Percentiles rank a stretch among this genome's conserved stretches.
Evolutionary conservation across 37 sponge, comb jelly and placozoan genomes (phyloP).

Genomic region (Spongilla lacustris): DNA sequence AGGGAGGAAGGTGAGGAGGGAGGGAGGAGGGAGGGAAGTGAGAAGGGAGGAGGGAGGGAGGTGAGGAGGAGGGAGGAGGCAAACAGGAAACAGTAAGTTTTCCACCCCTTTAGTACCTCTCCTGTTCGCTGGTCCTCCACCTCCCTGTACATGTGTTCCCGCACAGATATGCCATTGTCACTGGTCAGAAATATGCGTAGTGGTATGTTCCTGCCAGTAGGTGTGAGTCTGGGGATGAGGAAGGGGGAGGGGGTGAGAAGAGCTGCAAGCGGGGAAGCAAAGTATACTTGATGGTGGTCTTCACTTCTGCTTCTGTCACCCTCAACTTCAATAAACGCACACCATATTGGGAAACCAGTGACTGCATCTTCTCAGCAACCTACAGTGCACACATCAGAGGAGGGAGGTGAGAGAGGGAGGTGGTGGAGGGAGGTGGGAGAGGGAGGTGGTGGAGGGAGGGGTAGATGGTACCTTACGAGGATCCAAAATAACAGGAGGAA

Average conservation of each 20-base stretch:
- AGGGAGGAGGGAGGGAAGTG: not conserved
- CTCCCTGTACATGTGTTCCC: conserved; percentile 87
- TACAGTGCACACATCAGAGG: not conserved
- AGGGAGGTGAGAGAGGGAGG: not conserved
- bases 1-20: not conserved
- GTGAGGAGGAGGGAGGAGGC: not conserved
- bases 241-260: not conserved
- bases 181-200: conserved; percentile 90
- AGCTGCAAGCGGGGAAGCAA: not conserved
- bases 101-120: conserved; percentile 39
- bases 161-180: conserved; percentile 79
- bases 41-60: not conserved
- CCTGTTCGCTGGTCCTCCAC: conserved; percentile 88
- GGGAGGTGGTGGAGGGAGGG: not conserved
- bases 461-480: conserved; percentile 70
- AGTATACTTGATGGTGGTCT: conserved; percentile 80
- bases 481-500: conserved; percentile 94
- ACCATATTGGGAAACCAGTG: conserved; percentile 81
- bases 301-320: conserved; percentile 96
- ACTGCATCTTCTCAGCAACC: conserved; percentile 78
- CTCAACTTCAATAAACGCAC: conserved; percentile 83
- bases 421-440: not conserved
- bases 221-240: conserved; percentile 38
- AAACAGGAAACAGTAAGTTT: not conserved
- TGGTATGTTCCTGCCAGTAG: conserved; percentile 36